Base-by-base conservation (phyloP, 2,113 vertebrate genomes). In the Henicopernis longicauda region DNA sequence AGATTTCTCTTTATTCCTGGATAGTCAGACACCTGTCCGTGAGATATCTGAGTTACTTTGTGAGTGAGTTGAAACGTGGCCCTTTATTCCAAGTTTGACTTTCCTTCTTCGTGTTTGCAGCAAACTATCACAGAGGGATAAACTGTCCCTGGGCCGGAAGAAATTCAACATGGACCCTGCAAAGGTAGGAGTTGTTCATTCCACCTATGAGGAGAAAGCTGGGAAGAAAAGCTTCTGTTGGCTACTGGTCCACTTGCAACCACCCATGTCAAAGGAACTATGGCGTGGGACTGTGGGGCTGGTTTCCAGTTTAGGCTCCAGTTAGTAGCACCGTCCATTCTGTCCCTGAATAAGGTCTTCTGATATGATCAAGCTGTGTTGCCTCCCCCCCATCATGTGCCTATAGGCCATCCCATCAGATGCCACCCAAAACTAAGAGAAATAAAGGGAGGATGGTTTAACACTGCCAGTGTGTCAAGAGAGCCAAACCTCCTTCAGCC, bases 131-230 rank as follows among this genome's bases (percentile, higher is more conserved):
- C 98, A 99, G 97, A 99, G 89, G 72, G 98, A 98, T 77, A 99
- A 99, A 97, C 95, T 99, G 50, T 97, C 95, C 13, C 93, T 96
- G 5, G 99, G 99, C 26, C 98, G 98, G 86, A 99, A 99, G 96
- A 99, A 99, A 92, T 99, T 99, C 97, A 99, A 99, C 97, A 99
- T 99, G 99, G 99, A 99, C 82, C 99, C 99, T 38, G 95, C 97
- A 92, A 99, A 99, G 99, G 99, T 99, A 93, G 90, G 97, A 27
- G 11, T 74, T 63, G 15, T 13, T 21, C 3, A 21, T 82, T 71
- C n/a, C 5, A 27, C 47, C 19, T 59, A 2, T 15, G 52, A 70
- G 40, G 47, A 80, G 18, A 49, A 76, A 81, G 25, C 10, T 86
- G 16, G 3, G 50, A 82, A 40, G 40, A 85, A 89, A 55, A 91